A percentile compares a stretch with the other conserved stretches of the same genome.
phyloP scores from a whole-genome alignment of 1,140 invertebrate genomes.

The Antheraea pernyi region DNA sequence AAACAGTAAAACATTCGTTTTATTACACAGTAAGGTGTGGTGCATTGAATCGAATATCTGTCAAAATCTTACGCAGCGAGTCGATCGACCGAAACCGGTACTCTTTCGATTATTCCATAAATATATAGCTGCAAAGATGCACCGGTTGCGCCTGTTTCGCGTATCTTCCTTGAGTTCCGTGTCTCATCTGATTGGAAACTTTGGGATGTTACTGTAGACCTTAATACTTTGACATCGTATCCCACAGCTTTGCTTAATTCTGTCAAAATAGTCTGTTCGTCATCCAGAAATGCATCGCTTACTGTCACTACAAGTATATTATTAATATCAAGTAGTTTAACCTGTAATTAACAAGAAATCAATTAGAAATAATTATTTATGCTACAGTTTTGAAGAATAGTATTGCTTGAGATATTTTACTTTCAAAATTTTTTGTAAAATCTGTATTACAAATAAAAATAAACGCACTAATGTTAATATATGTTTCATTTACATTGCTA shows the following conservation, averaged over 20 bases:
- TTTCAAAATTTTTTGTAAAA: too few species aligned
- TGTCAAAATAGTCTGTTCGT: constrained; percentile 47
- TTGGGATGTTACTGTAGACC: constrained; percentile 49
- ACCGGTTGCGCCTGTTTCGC: constrained; percentile 24
- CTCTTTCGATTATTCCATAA: constrained; percentile 54
- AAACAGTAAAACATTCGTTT: constrained; percentile 32
- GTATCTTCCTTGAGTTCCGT: constrained; percentile 24
- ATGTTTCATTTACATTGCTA: too few species aligned
- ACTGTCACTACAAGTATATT: constrained; percentile 61
- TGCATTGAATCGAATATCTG: neutral
- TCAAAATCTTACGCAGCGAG: constrained; percentile 37
- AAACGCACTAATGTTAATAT: too few species aligned
- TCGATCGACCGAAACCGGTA: constrained; percentile 46
- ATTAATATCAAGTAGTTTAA: constrained; percentile 48
- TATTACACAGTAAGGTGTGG: neutral
- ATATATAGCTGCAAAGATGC: constrained; percentile 54
- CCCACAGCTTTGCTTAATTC: constrained; percentile 45
- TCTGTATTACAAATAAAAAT: too few species aligned
- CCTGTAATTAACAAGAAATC: constrained; percentile 39
- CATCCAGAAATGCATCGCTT: constrained; percentile 49
- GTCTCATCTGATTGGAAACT: constrained; percentile 6
- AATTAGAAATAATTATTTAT: neutral
- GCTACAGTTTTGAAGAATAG: neutral
- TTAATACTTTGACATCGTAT: constrained; percentile 56
- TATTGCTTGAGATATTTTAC: too few species aligned